Conservation (phyloP, 2,797 vertebrate genomes). For the Pseudochromis fuscus region DNA sequence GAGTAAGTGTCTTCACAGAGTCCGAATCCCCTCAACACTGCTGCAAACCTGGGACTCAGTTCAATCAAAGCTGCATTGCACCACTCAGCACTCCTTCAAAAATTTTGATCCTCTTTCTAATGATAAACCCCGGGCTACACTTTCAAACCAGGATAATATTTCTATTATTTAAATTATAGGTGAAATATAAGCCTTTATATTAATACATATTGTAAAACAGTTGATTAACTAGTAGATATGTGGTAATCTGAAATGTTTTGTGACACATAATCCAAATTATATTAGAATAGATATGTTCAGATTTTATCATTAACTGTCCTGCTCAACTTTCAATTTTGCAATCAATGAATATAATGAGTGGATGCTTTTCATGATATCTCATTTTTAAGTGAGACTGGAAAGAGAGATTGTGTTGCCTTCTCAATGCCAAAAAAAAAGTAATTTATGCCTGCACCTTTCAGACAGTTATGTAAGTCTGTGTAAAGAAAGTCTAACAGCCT, state of each 20-base stretch:
- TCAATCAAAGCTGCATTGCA: constrained; percentile 83
- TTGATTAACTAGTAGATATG: neutral
- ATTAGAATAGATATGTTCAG: too few relatives aligned
- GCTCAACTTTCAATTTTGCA: too few relatives aligned
- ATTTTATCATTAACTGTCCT: too few relatives aligned
- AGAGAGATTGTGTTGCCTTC: constrained; percentile 12
- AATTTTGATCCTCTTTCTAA: constrained; percentile 21
- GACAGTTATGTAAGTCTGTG: constrained; percentile 56
- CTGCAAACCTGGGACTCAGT: constrained; percentile 69
- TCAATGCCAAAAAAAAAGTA: constrained; percentile 32
- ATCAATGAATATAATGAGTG: neutral
- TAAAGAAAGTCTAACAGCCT: constrained; percentile 40
- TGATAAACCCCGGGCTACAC: neutral
- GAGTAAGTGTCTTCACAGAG: constrained; percentile 72
- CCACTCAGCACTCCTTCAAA: constrained; percentile 64
- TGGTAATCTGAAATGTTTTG: neutral
- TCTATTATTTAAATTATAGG: constrained; percentile 8
- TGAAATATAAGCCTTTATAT: neutral
- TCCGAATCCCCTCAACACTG: constrained; percentile 63
- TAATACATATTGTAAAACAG: neutral
- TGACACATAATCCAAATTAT: too few relatives aligned
- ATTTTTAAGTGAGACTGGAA: constrained; percentile 12
- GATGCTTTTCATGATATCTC: constrained; percentile 6
- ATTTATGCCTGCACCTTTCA: constrained; percentile 47
- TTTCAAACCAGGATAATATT: constrained; percentile 4